Evolutionary conservation across 92 coral and sea anemone species (phyloP), one percentile per base, ranked within the genome.

Genomic region (Epizoanthus rinbou): DNA sequence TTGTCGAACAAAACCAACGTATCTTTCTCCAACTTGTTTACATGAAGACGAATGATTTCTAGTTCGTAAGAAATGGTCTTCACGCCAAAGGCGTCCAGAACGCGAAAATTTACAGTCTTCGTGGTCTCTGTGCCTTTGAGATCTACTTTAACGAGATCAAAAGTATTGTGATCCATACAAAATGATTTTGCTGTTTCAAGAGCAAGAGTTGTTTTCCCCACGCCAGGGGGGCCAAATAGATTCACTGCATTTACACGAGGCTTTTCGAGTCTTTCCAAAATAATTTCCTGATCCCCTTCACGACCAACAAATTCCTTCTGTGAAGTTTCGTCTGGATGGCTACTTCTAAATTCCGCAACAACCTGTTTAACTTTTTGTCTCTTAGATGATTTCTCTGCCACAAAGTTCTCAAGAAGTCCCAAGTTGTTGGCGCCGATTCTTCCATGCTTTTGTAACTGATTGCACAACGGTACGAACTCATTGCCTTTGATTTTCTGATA

Each of bases 151-250:
- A 37, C 43, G 43, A 37, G 43, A 37, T 37, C 43, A 37, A 37
- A 37, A 37, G 43, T 37, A 0, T 6, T 37, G 3, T 37, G 43
- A 1, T 37, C 43, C 43, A 1, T 37, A 37, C 43, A 37, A 37
- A 37, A 37, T 4, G 43, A 37, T 37, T 37, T 37, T 3, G 43
- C 80, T 6, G 53, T 66, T 58, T 87, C 86, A 58, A 79, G 45
- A 8, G 97, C 97, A 47, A 92, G 83, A 0, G 88, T 90, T 68
- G 97, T 92, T 64, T 92, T 92, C 21, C 97, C 97, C 11, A 92
- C 92, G 3, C 97, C 97, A 6, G 92, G 86, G 22, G 86, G 85
- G 3, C 97, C 97, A 63, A 69, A 87, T 73, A 89, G 80, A 76
- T 89, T 89, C 18, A 92, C 75, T 3, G 87, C 89, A 0, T 79